Conservation (phyloP, 2,113 vertebrate genomes). For the Phalacrocorax pelagicus region DNA sequence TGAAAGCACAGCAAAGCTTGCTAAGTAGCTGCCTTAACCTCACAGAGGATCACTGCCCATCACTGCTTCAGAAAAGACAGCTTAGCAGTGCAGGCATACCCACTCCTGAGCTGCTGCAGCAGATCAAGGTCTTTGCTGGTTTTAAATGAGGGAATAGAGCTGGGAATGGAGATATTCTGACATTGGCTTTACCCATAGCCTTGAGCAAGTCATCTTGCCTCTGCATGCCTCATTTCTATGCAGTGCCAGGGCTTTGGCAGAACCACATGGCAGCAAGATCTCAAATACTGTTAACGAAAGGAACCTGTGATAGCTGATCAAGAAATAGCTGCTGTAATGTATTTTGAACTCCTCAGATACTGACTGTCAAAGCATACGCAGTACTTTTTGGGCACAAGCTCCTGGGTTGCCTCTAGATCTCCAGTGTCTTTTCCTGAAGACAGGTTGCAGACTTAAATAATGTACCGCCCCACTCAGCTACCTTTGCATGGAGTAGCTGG, state of each 20-base stretch:
- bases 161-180: not conserved
- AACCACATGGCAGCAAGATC: accelerated
- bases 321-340: not conserved
- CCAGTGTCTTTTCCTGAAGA: not conserved
- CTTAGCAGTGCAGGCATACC: not conserved
- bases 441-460: not conserved
- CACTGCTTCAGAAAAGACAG: not conserved
- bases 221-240: accelerated
- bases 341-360: not conserved
- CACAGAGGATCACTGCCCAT: not conserved
- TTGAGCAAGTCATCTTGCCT: not conserved
- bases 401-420: not conserved
- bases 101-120: not conserved
- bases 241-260: accelerated
- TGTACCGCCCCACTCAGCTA: no score
- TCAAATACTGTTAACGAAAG: not conserved
- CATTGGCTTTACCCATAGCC: not conserved
- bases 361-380: not conserved
- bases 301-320: not conserved
- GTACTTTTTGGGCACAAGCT: not conserved
- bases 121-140: not conserved
- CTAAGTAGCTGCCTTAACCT: not conserved
- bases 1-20: not conserved
- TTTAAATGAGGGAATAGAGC: not conserved
- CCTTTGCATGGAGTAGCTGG: not conserved